Evolutionary conservation across 1,140 invertebrate species (phyloP).

Genomic region (Calliopsis andreniformis): DNA sequence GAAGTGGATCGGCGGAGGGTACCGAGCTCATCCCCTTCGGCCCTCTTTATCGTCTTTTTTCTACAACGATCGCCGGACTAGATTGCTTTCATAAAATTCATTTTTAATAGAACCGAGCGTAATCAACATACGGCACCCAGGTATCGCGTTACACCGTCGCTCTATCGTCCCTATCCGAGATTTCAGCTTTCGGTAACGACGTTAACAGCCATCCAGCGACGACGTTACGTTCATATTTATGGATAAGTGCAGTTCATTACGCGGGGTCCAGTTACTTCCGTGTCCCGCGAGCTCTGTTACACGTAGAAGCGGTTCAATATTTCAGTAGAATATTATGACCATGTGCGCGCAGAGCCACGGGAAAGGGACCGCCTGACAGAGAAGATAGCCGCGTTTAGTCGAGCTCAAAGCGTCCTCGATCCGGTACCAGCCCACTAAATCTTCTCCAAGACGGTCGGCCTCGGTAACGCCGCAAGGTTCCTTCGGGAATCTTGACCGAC

Average conservation of each 20-base stretch:
- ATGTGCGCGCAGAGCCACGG: not conserved
- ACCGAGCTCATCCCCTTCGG: conserved; percentile 58
- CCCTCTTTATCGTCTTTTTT: conserved; percentile 46
- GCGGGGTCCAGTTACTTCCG: too few species aligned
- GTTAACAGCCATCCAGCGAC: not conserved
- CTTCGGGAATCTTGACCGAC: conserved; percentile 64
- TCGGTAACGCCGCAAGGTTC: conserved; percentile 26
- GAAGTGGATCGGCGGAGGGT: conserved; percentile 72
- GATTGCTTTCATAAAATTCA: conserved; percentile 73
- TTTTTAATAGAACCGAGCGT: conserved; percentile 67
- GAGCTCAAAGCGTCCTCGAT: conserved; percentile 41
- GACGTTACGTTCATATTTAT: not conserved
- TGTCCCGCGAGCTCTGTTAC: not conserved
- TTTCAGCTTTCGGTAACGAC: not conserved
- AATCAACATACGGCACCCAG: conserved; percentile 57
- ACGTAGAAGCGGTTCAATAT: not conserved
- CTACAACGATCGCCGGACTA: conserved; percentile 61
- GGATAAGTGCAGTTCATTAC: too few species aligned
- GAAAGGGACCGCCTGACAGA: not conserved
- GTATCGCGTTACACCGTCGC: conserved; percentile 19
- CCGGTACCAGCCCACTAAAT: conserved; percentile 47
- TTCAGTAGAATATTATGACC: not conserved
- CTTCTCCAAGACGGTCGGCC: conserved; percentile 41
- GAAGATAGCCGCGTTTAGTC: conserved; percentile 18
- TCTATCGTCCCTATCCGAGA: conserved; percentile 2